Percentiles rank a stretch among this genome's conserved stretches.
Evolutionary conservation across 2,113 vertebrate species (phyloP).

Genomic region (Platysternon megacephalum): DNA sequence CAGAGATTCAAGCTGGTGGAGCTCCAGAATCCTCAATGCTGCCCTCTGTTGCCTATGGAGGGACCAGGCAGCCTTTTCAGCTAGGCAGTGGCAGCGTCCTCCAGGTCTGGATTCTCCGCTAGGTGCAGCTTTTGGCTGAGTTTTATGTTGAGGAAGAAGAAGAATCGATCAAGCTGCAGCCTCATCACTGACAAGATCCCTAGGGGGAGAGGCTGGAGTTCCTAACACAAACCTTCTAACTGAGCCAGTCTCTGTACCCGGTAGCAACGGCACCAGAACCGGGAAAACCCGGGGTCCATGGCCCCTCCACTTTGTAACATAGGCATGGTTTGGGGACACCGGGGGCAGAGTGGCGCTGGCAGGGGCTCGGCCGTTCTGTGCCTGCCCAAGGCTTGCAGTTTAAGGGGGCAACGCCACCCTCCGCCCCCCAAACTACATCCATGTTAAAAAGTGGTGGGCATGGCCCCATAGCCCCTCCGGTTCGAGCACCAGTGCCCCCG

Average conservation of each 20-base stretch:
- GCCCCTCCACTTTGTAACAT: no score
- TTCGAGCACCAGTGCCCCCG: no score
- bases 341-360: no score
- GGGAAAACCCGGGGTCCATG: no score
- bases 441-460: no score
- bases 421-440: no score
- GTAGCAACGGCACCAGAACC: not conserved
- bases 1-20: not conserved
- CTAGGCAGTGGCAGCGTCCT: constrained; percentile 81
- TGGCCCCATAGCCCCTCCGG: no score
- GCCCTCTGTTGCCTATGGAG: not conserved
- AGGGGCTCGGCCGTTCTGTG: no score
- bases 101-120: constrained; percentile 90
- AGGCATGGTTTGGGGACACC: no score
- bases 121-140: constrained; percentile 93
- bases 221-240: not conserved
- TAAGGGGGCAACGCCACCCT: no score
- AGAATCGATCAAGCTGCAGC: not conserved
- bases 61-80: no score
- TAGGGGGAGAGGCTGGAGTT: not conserved
- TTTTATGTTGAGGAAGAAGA: constrained; percentile 76
- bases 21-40: not conserved
- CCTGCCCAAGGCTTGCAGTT: no score
- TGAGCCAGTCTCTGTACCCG: not conserved
- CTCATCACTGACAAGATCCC: not conserved